These are phyloP conservation scores for Paramormyrops kingsleyae DNA, from an alignment of 2,113 vertebrate genomes.

Conservation along the genomic window DNA sequence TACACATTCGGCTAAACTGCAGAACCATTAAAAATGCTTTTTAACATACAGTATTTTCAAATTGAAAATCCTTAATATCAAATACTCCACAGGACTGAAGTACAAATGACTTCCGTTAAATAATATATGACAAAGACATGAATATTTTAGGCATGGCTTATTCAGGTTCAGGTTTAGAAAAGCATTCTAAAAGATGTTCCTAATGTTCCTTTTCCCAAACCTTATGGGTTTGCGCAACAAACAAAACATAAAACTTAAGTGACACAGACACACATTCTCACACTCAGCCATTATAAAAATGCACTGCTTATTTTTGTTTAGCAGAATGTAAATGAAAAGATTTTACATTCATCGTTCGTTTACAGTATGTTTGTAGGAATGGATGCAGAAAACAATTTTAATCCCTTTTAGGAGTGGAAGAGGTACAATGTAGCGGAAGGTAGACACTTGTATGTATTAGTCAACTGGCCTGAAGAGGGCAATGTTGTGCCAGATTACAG, in stretches of 20 bases:
- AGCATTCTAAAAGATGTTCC: not conserved
- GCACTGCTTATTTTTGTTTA: not conserved
- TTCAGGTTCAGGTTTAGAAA: not conserved
- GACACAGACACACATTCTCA: not conserved
- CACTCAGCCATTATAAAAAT: not conserved
- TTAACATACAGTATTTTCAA: not conserved
- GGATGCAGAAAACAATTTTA: not conserved
- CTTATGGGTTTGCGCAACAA: not conserved
- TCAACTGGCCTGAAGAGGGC: conserved; percentile 15
- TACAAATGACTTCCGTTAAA: not conserved
- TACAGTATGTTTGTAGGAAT: not conserved
- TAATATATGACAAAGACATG: not conserved
- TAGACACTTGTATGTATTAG: not conserved
- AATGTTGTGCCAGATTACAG: conserved; percentile 6
- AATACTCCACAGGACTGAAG: not conserved
- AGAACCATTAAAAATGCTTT: not conserved
- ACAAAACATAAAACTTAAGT: not conserved
- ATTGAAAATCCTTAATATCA: not conserved
- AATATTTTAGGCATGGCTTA: not conserved
- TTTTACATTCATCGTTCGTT: not conserved
- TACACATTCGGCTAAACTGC: not conserved
- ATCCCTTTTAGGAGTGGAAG: not conserved
- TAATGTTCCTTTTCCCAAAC: not conserved
- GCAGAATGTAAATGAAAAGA: not conserved
- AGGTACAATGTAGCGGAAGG: not conserved